Conservation (phyloP, 1,140 invertebrate genomes). For the Arctopsyche grandis region DNA sequence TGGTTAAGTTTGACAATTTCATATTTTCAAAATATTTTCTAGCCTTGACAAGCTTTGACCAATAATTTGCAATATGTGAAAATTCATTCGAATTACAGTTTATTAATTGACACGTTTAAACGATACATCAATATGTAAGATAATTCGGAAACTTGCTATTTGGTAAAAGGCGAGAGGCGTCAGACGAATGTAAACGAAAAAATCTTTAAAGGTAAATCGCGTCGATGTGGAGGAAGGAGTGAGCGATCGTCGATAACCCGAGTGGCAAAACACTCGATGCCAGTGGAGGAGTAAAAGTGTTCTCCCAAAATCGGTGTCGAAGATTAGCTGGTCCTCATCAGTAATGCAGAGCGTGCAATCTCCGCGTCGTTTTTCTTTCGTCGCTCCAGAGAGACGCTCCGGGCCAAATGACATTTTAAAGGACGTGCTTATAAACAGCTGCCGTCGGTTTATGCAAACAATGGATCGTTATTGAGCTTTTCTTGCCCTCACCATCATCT, state of each 20-base stretch:
- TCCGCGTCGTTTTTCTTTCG: constrained; percentile 18
- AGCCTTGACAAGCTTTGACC: too few species aligned
- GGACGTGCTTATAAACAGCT: constrained; percentile 47
- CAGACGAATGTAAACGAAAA: too few species aligned
- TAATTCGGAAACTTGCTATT: too few species aligned
- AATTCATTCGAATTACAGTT: too few species aligned
- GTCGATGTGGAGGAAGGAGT: background rate
- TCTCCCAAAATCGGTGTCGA: background rate
- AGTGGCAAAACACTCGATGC: background rate
- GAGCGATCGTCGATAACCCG: background rate
- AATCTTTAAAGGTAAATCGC: background rate
- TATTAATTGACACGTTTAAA: too few species aligned
- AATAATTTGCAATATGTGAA: too few species aligned
- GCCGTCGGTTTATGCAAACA: constrained; percentile 46
- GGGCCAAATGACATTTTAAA: constrained; percentile 47
- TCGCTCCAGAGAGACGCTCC: background rate
- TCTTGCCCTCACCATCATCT: constrained; percentile 12
- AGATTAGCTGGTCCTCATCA: constrained; percentile 21
- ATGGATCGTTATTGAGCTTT: constrained; percentile 48
- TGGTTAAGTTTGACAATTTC: too few species aligned
- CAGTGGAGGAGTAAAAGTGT: background rate
- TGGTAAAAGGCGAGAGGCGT: too few species aligned
- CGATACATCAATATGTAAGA: too few species aligned
- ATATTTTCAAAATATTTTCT: too few species aligned
- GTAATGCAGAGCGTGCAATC: constrained; percentile 30